These are phyloP conservation scores for Tautogolabrus adspersus DNA, from an alignment of 2,113 vertebrate genomes.

Conservation along the genomic window DNA sequence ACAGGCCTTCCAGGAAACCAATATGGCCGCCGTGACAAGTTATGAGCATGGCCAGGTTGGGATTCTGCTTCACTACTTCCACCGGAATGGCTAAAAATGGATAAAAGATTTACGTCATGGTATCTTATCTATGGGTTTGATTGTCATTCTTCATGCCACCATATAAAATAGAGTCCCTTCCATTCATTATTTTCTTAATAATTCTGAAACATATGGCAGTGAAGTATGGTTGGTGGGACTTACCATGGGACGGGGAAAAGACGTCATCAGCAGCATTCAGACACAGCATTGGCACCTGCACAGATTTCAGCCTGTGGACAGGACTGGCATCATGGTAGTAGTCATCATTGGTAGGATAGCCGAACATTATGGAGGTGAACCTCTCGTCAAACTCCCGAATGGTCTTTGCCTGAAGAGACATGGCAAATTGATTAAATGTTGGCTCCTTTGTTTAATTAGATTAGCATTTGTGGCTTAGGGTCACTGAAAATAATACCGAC, in stretches of 20 bases:
- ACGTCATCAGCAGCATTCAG: conserved; percentile 97
- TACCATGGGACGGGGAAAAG: conserved; percentile 96
- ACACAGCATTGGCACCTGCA: conserved; percentile 96
- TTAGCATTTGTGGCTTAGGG: conserved; percentile 6
- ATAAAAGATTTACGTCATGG: not conserved
- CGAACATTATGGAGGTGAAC: conserved; percentile 98
- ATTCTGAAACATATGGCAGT: not conserved
- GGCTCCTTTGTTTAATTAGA: conserved; percentile 2
- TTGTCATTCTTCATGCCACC: no score
- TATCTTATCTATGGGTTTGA: no score
- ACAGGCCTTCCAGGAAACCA: conserved; percentile 97
- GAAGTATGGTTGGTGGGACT: conserved; percentile 47
- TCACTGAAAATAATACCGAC: conserved; percentile 73
- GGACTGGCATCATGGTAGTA: conserved; percentile 97
- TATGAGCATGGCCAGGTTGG: conserved; percentile 95
- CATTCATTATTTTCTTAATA: not conserved
- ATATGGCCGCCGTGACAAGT: conserved; percentile 97
- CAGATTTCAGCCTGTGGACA: conserved; percentile 89
- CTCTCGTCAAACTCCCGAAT: conserved; percentile 96
- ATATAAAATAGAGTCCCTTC: no score
- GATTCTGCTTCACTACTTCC: conserved; percentile 95
- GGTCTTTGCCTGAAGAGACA: conserved; percentile 89
- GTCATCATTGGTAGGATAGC: conserved; percentile 94
- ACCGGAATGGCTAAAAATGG: conserved; percentile 90
- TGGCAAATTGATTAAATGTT: not conserved